Base-by-base conservation (phyloP, 2,888 invertebrate species). In the Andrena hattorfiana region DNA sequence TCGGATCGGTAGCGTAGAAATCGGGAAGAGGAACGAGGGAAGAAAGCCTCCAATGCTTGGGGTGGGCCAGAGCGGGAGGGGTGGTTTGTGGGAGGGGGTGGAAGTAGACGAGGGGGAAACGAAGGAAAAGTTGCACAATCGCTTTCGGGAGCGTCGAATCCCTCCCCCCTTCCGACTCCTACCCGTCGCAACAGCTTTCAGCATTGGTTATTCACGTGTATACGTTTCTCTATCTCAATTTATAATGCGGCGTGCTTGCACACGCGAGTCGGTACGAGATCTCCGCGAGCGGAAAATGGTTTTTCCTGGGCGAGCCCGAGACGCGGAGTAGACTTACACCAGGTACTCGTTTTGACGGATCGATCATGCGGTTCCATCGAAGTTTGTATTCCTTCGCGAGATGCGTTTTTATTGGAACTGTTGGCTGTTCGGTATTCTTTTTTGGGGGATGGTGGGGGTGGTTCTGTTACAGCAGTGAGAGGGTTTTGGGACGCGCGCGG, bases 171-270 rank as follows among this genome's bases (percentile, higher is more conserved):
- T 1, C 42, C 16, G 42, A 42, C 42, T 42, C 42, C 42, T 42
- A 42, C 42, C 42, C 42, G 42, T 56, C 78, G 85, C 75, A 84
- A 82, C 85, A 72, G 78, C 76, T 73, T 66, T 48, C 71, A 63
- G 82, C 84, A 82, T 85, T 72, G 79, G 79, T 85, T 85, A 85
- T 85, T 85, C 78, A 62, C 75, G 49, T 84, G 77, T 84, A 80
- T 84, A 69, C 81, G 63, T 76, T 84, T 60, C 85, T 85, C 87
- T 85, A 85, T 85, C 87, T 87, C 85, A 85, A 87, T 87, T 87
- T 87, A 78, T 75, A 81, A 87, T 86, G 77, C 84, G 75, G 60
- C 71, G 51, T 63, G 82, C 76, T 35, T 28, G 60, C 30, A 42
- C 63, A 32, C 66, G 48, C 71, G 64, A 70, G 63, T 49, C 79